These are phyloP conservation scores for Promerops cafer DNA, from an alignment of 2,113 vertebrate genomes.

Conservation along the genomic window DNA sequence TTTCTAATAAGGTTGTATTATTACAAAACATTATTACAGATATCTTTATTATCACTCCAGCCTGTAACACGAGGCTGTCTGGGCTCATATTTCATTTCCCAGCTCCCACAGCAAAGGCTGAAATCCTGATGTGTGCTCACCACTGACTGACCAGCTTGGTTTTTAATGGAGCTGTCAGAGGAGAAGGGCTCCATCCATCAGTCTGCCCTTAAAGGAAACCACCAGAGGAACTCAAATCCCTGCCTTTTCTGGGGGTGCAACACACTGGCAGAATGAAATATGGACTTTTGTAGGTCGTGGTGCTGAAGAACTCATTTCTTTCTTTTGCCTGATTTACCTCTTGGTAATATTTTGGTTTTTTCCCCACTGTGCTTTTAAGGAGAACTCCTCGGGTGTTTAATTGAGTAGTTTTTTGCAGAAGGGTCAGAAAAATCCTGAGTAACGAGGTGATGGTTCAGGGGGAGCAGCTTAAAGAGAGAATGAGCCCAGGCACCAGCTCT, in stretches of 20 bases:
- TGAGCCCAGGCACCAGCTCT: background rate
- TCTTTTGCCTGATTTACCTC: background rate
- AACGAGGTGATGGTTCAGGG: background rate
- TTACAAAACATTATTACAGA: background rate
- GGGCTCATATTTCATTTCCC: background rate
- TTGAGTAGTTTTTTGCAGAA: background rate
- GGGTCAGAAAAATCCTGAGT: background rate
- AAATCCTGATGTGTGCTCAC: background rate
- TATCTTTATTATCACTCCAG: background rate
- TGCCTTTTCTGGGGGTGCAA: background rate
- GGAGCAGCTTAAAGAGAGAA: background rate
- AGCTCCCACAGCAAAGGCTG: background rate
- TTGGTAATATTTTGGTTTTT: background rate
- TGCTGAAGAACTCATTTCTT: background rate
- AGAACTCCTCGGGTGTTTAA: background rate
- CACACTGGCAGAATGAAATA: background rate
- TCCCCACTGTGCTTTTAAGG: background rate
- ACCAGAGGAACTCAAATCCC: background rate
- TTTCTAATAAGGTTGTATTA: background rate
- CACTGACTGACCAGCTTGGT: background rate
- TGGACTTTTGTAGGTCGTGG: accelerated
- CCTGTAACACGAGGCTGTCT: background rate
- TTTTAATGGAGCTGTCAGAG: background rate
- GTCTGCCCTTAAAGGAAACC: background rate
- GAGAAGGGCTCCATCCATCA: background rate